These are phyloP conservation scores for Dryobates pubescens DNA, from an alignment of 2,797 vertebrate genomes.

Conservation along the genomic window DNA sequence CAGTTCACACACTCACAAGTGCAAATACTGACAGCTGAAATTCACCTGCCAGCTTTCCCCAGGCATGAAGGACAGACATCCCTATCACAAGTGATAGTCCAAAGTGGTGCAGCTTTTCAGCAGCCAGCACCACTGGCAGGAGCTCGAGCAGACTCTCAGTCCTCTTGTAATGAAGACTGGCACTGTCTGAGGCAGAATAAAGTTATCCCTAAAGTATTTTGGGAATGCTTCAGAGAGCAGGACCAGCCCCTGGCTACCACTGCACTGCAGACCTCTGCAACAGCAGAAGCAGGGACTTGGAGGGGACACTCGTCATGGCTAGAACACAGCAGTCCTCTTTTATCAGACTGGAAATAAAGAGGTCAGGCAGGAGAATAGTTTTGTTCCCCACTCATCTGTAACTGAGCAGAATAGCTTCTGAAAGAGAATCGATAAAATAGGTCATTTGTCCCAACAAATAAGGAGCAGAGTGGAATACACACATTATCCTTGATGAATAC, in stretches of 20 bases:
- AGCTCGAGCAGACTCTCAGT: not conserved
- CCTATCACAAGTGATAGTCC: not conserved
- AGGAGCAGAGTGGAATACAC: not conserved
- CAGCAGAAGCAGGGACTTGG: not conserved
- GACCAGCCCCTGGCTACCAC: not conserved
- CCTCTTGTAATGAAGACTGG: not conserved
- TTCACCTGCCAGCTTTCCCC: not conserved
- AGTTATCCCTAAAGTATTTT: not conserved
- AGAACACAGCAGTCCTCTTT: constrained; percentile 7
- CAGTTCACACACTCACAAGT: not conserved
- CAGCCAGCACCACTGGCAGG: not conserved
- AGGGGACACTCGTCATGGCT: not conserved
- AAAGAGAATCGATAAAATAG: constrained; percentile 46
- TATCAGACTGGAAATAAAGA: constrained; percentile 50
- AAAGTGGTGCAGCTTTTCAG: not conserved
- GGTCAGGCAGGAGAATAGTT: constrained; percentile 28
- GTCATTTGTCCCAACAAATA: constrained; percentile 57
- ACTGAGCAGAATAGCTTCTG: constrained; percentile 33
- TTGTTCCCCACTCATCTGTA: constrained; percentile 43
- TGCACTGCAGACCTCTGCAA: not conserved
- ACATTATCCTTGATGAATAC: constrained; percentile 23
- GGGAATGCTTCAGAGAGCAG: not conserved
- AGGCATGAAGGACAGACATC: not conserved
- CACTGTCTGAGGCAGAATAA: not conserved
- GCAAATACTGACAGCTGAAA: not conserved